Conservation (phyloP, 1,140 invertebrate species). For the Rhagoletis zephyria region DNA sequence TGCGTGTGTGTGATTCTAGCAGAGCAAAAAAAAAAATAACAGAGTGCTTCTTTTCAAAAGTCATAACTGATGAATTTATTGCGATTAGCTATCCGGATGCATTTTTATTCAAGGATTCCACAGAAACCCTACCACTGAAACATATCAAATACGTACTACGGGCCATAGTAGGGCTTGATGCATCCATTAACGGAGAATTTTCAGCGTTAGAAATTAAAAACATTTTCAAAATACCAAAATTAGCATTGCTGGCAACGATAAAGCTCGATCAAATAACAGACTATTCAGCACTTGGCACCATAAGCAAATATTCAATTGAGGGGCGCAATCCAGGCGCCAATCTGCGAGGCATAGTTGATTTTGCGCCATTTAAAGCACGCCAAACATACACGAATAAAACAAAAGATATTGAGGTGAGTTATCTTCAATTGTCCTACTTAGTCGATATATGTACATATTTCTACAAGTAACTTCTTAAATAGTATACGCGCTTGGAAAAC, state of each 20-base stretch:
- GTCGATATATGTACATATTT: too few relatives aligned
- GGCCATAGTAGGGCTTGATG: background rate
- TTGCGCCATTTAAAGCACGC: background rate
- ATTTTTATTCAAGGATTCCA: background rate
- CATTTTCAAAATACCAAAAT: background rate
- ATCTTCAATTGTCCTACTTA: background rate
- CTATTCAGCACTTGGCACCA: background rate
- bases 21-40: too few relatives aligned
- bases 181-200: background rate
- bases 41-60: background rate
- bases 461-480: background rate
- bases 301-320: background rate
- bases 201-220: background rate
- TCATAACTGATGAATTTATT: background rate
- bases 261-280: background rate
- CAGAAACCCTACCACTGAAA: background rate
- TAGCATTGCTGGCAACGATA: background rate
- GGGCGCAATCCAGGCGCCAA: background rate
- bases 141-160: background rate
- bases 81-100: background rate
- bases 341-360: background rate
- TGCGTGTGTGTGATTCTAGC: background rate
- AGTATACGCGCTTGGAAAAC: background rate
- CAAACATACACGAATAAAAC: background rate
- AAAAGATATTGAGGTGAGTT: background rate